phyloP scores from a whole-genome alignment of 2,797 vertebrate species.

The Alcedo atthis region DNA sequence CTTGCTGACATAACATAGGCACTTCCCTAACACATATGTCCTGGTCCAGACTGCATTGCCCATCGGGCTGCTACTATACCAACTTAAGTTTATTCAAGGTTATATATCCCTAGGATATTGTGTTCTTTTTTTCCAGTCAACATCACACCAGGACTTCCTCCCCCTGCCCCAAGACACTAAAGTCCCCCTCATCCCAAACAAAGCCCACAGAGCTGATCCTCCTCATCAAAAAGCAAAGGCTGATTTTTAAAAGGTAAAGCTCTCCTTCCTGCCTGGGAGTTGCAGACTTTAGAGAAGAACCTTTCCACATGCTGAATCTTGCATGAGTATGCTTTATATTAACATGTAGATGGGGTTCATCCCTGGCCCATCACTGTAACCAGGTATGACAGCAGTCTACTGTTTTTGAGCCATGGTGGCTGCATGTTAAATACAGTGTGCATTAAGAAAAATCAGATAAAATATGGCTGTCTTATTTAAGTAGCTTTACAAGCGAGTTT shows the following conservation, averaged over 20 bases:
- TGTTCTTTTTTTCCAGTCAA: background rate
- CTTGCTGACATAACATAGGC: background rate
- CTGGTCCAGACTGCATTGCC: background rate
- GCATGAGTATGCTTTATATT: background rate
- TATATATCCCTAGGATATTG: background rate
- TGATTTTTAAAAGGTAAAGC: background rate
- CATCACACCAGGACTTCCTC: background rate
- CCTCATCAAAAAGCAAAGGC: background rate
- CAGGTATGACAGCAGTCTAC: background rate
- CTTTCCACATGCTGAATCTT: constrained; percentile 8
- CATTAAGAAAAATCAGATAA: background rate
- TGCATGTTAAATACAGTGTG: background rate
- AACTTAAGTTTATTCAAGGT: background rate
- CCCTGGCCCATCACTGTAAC: background rate
- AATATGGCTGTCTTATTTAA: background rate
- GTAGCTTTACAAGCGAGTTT: background rate
- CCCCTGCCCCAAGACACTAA: background rate
- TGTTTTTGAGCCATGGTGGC: rapidly evolving
- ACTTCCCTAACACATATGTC: background rate
- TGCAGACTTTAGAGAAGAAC: constrained; percentile 3
- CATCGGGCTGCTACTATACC: background rate
- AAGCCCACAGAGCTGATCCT: background rate
- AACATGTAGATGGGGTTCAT: background rate
- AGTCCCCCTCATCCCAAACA: background rate
- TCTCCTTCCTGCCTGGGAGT: constrained; percentile 9